Evolutionary conservation across 2,888 invertebrate genomes (phyloP), one percentile per base, ranked within the genome.

Genomic region (Lepetodrilus schrolli): DNA sequence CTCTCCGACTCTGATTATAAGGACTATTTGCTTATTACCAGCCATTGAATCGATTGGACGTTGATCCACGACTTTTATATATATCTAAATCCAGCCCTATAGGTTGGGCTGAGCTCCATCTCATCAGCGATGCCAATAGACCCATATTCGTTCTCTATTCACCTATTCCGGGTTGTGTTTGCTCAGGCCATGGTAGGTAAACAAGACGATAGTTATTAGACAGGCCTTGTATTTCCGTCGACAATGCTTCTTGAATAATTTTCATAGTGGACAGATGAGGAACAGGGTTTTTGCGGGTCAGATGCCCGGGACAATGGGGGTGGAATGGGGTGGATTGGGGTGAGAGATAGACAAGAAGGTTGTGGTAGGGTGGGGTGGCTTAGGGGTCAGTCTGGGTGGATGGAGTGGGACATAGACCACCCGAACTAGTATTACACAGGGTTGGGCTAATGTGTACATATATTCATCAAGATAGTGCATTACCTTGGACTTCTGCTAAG

Each of bases 181-280:
- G 70, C 58, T 34, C 66, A 74, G 74, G 2, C 70, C 47, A 48
- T 49, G 36, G 49, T 47, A 70, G 38, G 70, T 66, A 74, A 74
- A 74, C 74, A 74, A n/a, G 30, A n/a, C 26, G 48, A 34, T n/a
- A 20, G 26, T 74, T 70, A 74, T 74, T 70, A 70, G 74, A 70
- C 34, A 38, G 34, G 17, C 43, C 30, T 21, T 34, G 70, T 34
- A 7, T 8, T 4, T 10, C 17, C 7, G 58, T 26, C 34, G 47
- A 68, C 68, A 68, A 68, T 47, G 47, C 26, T 21, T 47, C 68
- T 23, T 43, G 43, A 4, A 43, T 47, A 38, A 47, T 23, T 17
- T 43, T 20, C 23, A 34, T 37, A 23, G 21, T 66, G 43, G 47
- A 47, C 68, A 21, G 23, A 23, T 47, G 68, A 38, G 47, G 20